Evolutionary conservation across 2,113 vertebrate species (phyloP).

Genomic region (Bos taurus): DNA sequence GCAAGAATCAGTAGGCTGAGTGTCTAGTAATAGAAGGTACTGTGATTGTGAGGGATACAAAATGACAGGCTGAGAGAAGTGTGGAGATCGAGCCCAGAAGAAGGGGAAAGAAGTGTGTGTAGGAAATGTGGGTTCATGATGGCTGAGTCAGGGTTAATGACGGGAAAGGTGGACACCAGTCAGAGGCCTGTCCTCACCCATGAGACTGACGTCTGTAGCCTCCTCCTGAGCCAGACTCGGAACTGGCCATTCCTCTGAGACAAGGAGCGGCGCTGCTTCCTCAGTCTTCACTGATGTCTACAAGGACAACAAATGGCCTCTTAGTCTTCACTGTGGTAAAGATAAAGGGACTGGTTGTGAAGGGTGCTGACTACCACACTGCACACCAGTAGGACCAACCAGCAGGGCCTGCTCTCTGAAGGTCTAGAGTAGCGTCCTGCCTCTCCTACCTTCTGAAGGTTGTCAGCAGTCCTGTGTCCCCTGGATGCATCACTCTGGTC

Average conservation of each 20-base stretch:
- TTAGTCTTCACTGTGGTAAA: neutral
- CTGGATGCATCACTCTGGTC: too few relatives aligned
- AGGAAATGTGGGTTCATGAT: neutral
- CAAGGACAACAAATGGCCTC: neutral
- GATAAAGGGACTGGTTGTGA: neutral
- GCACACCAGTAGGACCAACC: neutral
- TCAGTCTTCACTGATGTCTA: conserved; percentile 35
- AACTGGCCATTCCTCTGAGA: neutral
- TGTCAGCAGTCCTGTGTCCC: neutral
- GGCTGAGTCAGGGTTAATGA: neutral
- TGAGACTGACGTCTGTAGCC: neutral
- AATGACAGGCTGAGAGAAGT: neutral
- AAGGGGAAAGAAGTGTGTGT: neutral
- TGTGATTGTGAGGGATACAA: neutral
- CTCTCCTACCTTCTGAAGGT: neutral
- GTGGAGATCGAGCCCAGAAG: neutral
- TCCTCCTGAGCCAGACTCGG: neutral
- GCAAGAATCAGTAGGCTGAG: neutral
- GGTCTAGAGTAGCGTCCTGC: neutral
- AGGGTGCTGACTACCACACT: neutral
- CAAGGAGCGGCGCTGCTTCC: neutral
- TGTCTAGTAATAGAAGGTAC: neutral
- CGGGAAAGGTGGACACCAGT: neutral
- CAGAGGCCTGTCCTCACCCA: neutral
- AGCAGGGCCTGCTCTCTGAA: neutral